Conservation (phyloP, 2,113 vertebrate genomes). For the Crotalus horridus region DNA sequence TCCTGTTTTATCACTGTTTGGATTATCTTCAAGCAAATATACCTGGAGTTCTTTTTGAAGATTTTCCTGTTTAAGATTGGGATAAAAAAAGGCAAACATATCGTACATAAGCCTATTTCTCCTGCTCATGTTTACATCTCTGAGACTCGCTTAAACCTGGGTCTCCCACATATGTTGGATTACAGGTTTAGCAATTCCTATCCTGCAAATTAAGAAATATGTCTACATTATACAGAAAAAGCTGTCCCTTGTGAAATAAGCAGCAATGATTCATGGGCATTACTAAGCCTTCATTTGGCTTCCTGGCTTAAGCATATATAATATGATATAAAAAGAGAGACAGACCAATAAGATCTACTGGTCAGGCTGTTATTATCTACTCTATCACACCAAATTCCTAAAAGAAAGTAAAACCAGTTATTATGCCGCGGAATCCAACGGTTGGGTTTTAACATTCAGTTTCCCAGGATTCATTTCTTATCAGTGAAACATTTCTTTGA, state of each 20-base stretch:
- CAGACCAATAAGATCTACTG: background rate
- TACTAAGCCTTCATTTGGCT: too few species aligned
- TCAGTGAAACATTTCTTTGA: background rate
- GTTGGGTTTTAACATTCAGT: background rate
- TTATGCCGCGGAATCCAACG: background rate
- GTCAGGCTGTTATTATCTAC: background rate
- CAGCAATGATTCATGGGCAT: too few species aligned
- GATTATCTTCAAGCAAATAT: background rate
- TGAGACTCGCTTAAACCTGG: background rate
- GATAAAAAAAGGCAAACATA: background rate
- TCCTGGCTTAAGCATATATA: background rate
- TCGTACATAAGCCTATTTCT: background rate
- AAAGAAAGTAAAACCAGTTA: background rate
- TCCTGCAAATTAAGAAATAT: background rate
- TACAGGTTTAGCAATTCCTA: background rate
- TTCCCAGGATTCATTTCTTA: background rate
- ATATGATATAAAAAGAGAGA: background rate
- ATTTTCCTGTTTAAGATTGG: background rate
- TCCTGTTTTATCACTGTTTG: background rate
- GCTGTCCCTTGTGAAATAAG: background rate
- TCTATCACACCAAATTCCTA: background rate
- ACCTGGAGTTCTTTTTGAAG: background rate
- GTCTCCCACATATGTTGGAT: background rate
- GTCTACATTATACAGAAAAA: background rate
- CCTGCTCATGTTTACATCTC: background rate